Base-by-base conservation (phyloP, 1,140 invertebrate species). In the Eupristina koningsbergeri region DNA sequence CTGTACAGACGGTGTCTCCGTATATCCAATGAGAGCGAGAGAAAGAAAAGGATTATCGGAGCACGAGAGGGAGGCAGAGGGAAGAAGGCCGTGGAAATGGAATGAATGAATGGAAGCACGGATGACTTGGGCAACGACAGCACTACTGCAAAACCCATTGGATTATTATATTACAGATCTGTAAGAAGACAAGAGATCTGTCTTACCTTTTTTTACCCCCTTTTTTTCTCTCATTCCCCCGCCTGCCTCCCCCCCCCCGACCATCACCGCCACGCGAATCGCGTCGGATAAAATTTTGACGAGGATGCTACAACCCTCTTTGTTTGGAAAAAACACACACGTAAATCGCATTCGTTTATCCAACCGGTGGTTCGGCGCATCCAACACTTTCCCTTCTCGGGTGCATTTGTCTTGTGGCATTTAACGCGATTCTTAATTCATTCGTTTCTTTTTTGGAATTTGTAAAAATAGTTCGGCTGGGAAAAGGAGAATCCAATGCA, bases 101-200 rank as follows among this genome's bases (percentile, higher is more conserved):
- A 81, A 77, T 86, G 50, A 73, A 73, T 71, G 67, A 80, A 80
- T 61, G 67, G 34, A 39, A 75, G 85, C 86, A 81, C 84, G 86
- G 83, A 84, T 87, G 87, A 86, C 86, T 87, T 26, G 7, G 47
- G 47, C 7, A 50, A 50, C 31, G 31, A 17, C 31, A 7, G 58
- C 58, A 6, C 26, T n/a, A 5, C n/a, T 11, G n/a, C 58, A 7
- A 15, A 50, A 50, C 15, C 47, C 47, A 50, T 50, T 50, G 47
- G 15, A 50, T 50, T 50, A 50, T 50, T 50, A 50, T 15, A 50
- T 50, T 50, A 50, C 13, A 50, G 15, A 50, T 50, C 47, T 50
- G 47, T 17, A 17, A 50, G 7, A 50, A 50, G 47, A 50, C 8
- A 17, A 50, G 7, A 50, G 2, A 2, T 50, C 47, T 50, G 8